Evolutionary conservation across 2,797 vertebrate genomes (phyloP), one percentile per base, ranked within the genome.

Genomic region (Myripristis murdjan): DNA sequence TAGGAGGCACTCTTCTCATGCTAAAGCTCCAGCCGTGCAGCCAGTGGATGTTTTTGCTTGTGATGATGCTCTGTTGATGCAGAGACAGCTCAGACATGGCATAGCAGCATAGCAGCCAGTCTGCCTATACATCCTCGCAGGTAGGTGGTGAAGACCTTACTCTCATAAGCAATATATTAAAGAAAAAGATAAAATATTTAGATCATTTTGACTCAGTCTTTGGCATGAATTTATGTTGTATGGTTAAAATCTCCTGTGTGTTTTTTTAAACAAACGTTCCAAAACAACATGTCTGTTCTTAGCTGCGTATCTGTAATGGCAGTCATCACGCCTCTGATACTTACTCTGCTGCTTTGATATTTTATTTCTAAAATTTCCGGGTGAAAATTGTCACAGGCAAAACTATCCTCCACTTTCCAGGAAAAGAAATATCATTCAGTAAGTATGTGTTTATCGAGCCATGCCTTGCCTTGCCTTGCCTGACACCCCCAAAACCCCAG

Each of bases 1-100:
- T 87, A 92, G 94, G 92, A 91, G 95, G 93, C 94, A 91, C 91
- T 95, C 91, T 95, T 93, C 91, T 90, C 95, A 86, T 94, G 83
- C 89, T 85, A 54, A 81, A 92, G 48, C 77, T 26, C 33, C n/a
- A 69, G n/a, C 26, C 61, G 15, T 28, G 73, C 83, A 33, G 64
- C 68, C 1, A 20, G 51, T 75, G 68, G 79, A 62, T 35, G 79
- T 75, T 64, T n/a, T 18, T 39, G 61, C 82, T 28, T 61, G 73
- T 31, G 52, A 76, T 65, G 49, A 49, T 35, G 46, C 51, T 24
- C 14, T 31, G 39, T 39, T 55, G 75, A 82, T 82, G 87, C 78
- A 73, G 77, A 70, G 82, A 73, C 28, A 54, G 62, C 75, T 80
- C 78, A 87, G 79, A 90, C 82, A 86, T 73, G 81, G 78, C 78